Conservation (phyloP, 2,888 invertebrate species). For the Tuta absoluta region DNA sequence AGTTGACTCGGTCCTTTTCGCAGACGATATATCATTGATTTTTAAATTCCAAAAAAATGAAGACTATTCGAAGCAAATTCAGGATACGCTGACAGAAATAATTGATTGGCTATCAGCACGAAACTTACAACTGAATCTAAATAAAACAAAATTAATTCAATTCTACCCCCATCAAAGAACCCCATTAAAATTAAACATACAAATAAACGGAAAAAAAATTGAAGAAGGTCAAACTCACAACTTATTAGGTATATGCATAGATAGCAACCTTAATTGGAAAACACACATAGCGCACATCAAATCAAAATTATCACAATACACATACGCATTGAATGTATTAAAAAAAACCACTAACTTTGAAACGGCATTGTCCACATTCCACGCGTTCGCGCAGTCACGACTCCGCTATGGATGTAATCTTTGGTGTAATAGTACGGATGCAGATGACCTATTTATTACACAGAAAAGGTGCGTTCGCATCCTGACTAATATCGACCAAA, state of each 20-base stretch:
- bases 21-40: conserved; percentile 24
- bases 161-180: conserved; percentile 16
- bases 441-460: too few relatives aligned
- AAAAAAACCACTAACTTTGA: conserved; percentile 10
- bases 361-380: neutral
- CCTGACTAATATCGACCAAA: too few relatives aligned
- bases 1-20: neutral
- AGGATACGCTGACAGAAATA: neutral
- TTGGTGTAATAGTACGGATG: too few relatives aligned
- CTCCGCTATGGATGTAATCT: too few relatives aligned
- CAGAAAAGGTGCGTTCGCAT: too few relatives aligned
- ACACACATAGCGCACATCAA: conserved; percentile 1
- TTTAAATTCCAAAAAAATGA: neutral
- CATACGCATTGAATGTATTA: conserved; percentile 4
- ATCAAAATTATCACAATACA: conserved; percentile 6
- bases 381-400: conserved; percentile 19
- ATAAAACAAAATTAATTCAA: conserved; percentile 20
- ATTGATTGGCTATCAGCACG: conserved; percentile 8
- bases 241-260: conserved; percentile 13
- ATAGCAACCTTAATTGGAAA: conserved; percentile 20
- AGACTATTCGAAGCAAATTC: neutral
- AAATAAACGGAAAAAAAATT: neutral
- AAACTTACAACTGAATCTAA: conserved; percentile 17
- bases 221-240: neutral
- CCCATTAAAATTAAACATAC: neutral